Evolutionary conservation across 1,140 invertebrate genomes (phyloP).

Genomic region (Drosophila rufa): DNA sequence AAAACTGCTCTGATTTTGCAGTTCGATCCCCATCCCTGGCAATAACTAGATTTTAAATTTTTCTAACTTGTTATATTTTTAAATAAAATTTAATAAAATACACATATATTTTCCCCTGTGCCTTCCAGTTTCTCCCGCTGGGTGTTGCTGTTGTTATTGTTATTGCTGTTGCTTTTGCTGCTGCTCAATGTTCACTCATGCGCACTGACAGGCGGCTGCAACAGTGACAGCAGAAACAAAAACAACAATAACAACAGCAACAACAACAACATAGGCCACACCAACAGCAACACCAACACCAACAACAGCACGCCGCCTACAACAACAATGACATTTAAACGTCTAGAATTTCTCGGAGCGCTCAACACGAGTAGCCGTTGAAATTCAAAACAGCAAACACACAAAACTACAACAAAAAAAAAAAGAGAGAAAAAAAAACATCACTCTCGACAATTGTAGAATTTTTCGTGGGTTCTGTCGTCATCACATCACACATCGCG

Average conservation of each 20-base stretch:
- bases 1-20: background rate
- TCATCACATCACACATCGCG: conserved; percentile 41
- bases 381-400: conserved; percentile 71
- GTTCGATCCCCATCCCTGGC: too few species aligned
- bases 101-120: conserved; percentile 5
- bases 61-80: background rate
- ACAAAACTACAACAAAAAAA: conserved; percentile 18
- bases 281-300: conserved; percentile 33
- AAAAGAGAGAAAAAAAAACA: conserved; percentile 1
- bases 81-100: background rate
- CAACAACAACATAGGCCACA: conserved; percentile 21
- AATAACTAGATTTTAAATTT: background rate
- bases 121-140: conserved; percentile 9
- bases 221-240: conserved; percentile 45
- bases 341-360: conserved; percentile 77
- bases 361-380: conserved; percentile 79
- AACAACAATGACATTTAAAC: conserved; percentile 72
- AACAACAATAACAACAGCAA: conserved; percentile 22
- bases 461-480: conserved; percentile 39
- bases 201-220: conserved; percentile 71
- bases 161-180: conserved; percentile 28
- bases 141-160: conserved; percentile 34
- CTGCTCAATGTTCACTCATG: conserved; percentile 79
- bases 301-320: conserved; percentile 25
- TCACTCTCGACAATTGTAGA: conserved; percentile 32